A percentile compares a stretch with the other conserved stretches of the same genome.
Conservation (phyloP, 1,140 invertebrate genomes). For the Drosophila trapezifrons region DNA sequence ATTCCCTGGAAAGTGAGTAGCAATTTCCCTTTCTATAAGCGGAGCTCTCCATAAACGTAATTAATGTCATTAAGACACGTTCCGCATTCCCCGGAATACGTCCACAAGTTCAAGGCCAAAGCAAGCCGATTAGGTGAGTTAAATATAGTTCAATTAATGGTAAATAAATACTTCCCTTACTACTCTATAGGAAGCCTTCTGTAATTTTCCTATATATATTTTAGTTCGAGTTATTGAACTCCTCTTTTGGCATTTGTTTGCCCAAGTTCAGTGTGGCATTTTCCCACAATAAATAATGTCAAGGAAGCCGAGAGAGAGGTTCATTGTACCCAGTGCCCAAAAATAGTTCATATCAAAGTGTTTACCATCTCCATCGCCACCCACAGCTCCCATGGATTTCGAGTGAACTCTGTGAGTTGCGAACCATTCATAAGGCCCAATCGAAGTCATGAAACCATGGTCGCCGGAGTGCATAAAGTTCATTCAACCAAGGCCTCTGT, state of each 20-base stretch:
- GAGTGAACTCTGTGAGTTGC: slow-evolving; percentile 22
- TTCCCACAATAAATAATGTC: slow-evolving; percentile 34
- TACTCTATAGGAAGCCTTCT: not conserved
- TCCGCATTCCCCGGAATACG: slow-evolving; percentile 27
- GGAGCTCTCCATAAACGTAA: slow-evolving; percentile 9
- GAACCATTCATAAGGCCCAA: slow-evolving; percentile 37
- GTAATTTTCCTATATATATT: too few relatives aligned
- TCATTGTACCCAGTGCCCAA: slow-evolving; percentile 27
- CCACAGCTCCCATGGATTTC: slow-evolving; percentile 8
- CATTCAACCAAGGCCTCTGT: slow-evolving; percentile 70
- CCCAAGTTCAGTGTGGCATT: slow-evolving; percentile 18
- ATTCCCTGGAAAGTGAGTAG: slow-evolving; percentile 29
- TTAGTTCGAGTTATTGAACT: slow-evolving; percentile 1
- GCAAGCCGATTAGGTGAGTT: slow-evolving; percentile 9
- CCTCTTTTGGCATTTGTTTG: not conserved
- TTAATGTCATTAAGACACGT: slow-evolving; percentile 47
- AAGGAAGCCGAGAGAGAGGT: slow-evolving; percentile 24
- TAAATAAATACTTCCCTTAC: slow-evolving; percentile 2
- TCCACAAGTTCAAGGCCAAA: slow-evolving; percentile 55
- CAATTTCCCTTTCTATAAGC: slow-evolving; percentile 38
- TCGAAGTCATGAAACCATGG: slow-evolving; percentile 55
- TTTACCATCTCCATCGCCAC: slow-evolving; percentile 30
- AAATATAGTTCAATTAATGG: slow-evolving; percentile 2
- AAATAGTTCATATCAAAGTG: slow-evolving; percentile 43
- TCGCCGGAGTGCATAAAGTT: slow-evolving; percentile 54